Evolutionary conservation across 2,888 invertebrate genomes (phyloP).

Genomic region (Tanypteryx hageni): DNA sequence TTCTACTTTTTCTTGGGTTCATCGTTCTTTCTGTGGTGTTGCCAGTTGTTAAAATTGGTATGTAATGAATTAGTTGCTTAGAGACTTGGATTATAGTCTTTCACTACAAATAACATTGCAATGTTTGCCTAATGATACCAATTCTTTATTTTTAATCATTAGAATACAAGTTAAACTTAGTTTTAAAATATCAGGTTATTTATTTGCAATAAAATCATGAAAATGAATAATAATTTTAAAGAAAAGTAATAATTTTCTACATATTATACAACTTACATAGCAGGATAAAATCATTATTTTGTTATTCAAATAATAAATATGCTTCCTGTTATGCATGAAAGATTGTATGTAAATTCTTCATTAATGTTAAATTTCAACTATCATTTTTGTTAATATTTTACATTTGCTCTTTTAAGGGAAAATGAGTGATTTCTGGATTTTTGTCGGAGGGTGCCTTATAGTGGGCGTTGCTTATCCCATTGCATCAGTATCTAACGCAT

Average conservation of each 20-base stretch:
- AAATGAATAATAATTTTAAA: too few species aligned
- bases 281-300: neutral
- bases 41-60: slow-evolving; percentile 69
- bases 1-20: slow-evolving; percentile 71
- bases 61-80: neutral
- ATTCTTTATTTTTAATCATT: too few species aligned
- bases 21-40: slow-evolving; percentile 71
- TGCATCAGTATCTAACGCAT: slow-evolving; percentile 69
- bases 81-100: too few species aligned
- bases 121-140: too few species aligned
- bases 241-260: too few species aligned
- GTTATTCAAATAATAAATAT: neutral
- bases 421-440: slow-evolving; percentile 67
- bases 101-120: too few species aligned
- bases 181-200: too few species aligned
- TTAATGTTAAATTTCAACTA: neutral
- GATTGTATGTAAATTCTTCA: neutral
- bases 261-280: neutral
- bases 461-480: slow-evolving; percentile 70
- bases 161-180: too few species aligned
- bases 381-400: neutral
- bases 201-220: too few species aligned
- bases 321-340: neutral
- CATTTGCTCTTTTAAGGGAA: slow-evolving; percentile 66
- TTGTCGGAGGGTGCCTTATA: slow-evolving; percentile 70